Conservation (phyloP, 2,113 vertebrate genomes). For the Chunga burmeisteri region DNA sequence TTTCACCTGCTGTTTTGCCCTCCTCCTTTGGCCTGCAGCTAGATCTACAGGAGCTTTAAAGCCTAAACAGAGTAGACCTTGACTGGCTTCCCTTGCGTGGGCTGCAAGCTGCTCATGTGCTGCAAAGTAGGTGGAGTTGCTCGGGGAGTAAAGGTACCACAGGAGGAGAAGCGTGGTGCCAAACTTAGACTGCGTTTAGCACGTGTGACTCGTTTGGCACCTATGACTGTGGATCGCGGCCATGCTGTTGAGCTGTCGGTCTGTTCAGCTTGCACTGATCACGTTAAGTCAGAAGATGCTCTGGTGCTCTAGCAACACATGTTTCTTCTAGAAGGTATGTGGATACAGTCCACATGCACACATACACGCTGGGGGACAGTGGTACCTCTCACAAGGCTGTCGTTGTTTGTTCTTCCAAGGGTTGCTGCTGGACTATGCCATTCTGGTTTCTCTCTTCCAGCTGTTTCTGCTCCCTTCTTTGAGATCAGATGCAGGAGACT, state of each 20-base stretch:
- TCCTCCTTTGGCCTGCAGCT: not conserved
- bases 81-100: not conserved
- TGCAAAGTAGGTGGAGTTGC: slow-evolving; percentile 7
- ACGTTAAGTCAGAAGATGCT: not conserved
- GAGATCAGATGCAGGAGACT: slow-evolving; percentile 75
- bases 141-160: not conserved
- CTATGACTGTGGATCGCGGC: fast-evolving
- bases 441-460: slow-evolving; percentile 75
- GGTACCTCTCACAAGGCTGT: slow-evolving; percentile 48
- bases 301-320: not conserved
- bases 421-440: slow-evolving; percentile 70
- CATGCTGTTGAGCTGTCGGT: not conserved
- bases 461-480: slow-evolving; percentile 74
- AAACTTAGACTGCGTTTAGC: not conserved
- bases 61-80: not conserved
- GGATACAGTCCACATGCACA: not conserved
- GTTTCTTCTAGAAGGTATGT: not conserved
- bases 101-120: not conserved
- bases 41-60: slow-evolving; percentile 12
- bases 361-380: not conserved
- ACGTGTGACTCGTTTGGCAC: fast-evolving
- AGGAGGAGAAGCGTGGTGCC: not conserved
- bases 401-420: slow-evolving; percentile 61
- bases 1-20: slow-evolving; percentile 19
- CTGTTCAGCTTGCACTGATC: not conserved